Percentiles rank a stretch among this genome's conserved stretches.
These are phyloP conservation scores for Dilophus febrilis DNA, from an alignment of 2,888 invertebrate species.

Conservation along the genomic window DNA sequence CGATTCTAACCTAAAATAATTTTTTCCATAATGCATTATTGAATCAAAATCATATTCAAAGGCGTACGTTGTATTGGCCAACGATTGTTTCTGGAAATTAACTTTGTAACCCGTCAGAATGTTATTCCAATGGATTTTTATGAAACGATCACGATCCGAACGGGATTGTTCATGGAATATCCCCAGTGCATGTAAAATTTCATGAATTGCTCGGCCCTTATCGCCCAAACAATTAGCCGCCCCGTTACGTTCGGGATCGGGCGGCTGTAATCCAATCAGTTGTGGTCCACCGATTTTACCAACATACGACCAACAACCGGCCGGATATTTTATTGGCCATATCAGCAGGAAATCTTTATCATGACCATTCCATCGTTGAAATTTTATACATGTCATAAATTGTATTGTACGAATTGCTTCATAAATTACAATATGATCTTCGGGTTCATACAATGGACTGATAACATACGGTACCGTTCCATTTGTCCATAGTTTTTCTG, in stretches of 20 bases:
- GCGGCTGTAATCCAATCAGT: slow-evolving; percentile 48
- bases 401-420: slow-evolving; percentile 42
- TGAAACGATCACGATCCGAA: slow-evolving; percentile 51
- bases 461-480: slow-evolving; percentile 47
- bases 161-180: slow-evolving; percentile 68
- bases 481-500: slow-evolving; percentile 45
- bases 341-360: slow-evolving; percentile 44
- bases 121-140: slow-evolving; percentile 51
- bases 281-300: slow-evolving; percentile 58
- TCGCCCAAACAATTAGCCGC: slow-evolving; percentile 46
- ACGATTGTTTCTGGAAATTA: slow-evolving; percentile 47
- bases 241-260: slow-evolving; percentile 37
- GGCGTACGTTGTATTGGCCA: slow-evolving; percentile 43
- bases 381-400: slow-evolving; percentile 45
- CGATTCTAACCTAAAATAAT: slow-evolving; percentile 32
- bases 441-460: slow-evolving; percentile 40
- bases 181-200: slow-evolving; percentile 64
- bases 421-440: slow-evolving; percentile 38
- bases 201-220: slow-evolving; percentile 61
- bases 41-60: slow-evolving; percentile 63
- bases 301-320: slow-evolving; percentile 61
- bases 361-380: slow-evolving; percentile 46
- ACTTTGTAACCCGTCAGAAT: slow-evolving; percentile 36
- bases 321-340: slow-evolving; percentile 46
- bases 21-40: slow-evolving; percentile 61